phyloP scores from a whole-genome alignment of 2,888 invertebrate species.

The Pterostichus niger region DNA sequence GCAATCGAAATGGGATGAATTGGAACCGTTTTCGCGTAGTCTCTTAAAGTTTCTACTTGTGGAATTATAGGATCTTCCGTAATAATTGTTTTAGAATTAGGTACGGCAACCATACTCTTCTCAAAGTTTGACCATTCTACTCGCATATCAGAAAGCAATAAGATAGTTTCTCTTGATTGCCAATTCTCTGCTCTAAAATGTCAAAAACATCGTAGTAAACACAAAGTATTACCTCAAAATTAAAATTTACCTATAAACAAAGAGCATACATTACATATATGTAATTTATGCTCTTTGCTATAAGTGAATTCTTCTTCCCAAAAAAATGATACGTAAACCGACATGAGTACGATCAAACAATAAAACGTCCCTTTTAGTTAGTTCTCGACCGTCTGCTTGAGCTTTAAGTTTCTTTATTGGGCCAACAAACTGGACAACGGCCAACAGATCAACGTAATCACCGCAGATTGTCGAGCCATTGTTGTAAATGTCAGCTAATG shows the following conservation, averaged over 20 bases:
- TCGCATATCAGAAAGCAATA: constrained; percentile 86
- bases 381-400: constrained; percentile 77
- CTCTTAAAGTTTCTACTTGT: constrained; percentile 80
- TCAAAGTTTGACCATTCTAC: constrained; percentile 81
- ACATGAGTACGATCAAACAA: constrained; percentile 82
- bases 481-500: constrained; percentile 80
- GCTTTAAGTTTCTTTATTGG: constrained; percentile 82
- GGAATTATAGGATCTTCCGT: constrained; percentile 86
- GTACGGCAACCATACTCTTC: constrained; percentile 78
- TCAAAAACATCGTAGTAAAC: constrained; percentile 30
- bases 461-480: constrained; percentile 75
- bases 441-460: constrained; percentile 83
- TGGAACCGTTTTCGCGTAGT: constrained; percentile 77
- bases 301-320: constrained; percentile 88
- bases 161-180: constrained; percentile 83
- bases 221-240: background rate
- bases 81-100: constrained; percentile 81
- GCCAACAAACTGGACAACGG: constrained; percentile 83
- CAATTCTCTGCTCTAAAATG: constrained; percentile 81
- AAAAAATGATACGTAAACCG: constrained; percentile 81
- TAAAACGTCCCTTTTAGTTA: constrained; percentile 72
- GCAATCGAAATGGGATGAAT: constrained; percentile 73
- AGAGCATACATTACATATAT: too few species aligned
- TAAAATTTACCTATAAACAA: constrained; percentile 80
- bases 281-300: too few species aligned